phyloP scores from a whole-genome alignment of 2,888 invertebrate genomes.

The Fabriciana adippe region DNA sequence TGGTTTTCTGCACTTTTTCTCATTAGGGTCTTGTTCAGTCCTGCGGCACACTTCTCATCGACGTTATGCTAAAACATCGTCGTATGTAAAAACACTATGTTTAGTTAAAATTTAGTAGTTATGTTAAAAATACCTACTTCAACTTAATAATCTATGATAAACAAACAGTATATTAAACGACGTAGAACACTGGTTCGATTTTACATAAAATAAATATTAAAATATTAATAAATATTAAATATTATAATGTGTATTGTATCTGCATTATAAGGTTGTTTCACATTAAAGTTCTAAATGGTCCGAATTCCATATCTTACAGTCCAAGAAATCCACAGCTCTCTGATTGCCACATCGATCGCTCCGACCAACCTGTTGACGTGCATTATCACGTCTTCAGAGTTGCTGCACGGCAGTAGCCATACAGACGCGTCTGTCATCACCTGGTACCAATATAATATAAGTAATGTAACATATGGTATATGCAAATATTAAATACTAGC shows the following conservation, averaged over 20 bases:
- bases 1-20: slow-evolving; percentile 83
- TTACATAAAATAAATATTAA: too few relatives aligned
- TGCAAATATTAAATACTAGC: not conserved
- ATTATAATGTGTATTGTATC: too few relatives aligned
- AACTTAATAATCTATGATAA: too few relatives aligned
- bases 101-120: too few relatives aligned
- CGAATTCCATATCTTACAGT: slow-evolving; percentile 53
- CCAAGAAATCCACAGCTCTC: slow-evolving; percentile 75
- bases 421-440: slow-evolving; percentile 85
- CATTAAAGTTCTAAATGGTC: too few relatives aligned
- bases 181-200: too few relatives aligned
- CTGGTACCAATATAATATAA: slow-evolving; percentile 53
- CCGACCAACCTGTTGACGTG: slow-evolving; percentile 85
- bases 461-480: too few relatives aligned
- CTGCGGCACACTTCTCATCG: slow-evolving; percentile 82
- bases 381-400: slow-evolving; percentile 86
- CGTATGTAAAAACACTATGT: too few relatives aligned
- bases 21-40: slow-evolving; percentile 88
- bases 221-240: too few relatives aligned
- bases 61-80: slow-evolving; percentile 69
- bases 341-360: slow-evolving; percentile 80
- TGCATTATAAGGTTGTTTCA: too few relatives aligned
- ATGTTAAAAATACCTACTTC: too few relatives aligned
- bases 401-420: slow-evolving; percentile 89
- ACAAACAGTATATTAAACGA: too few relatives aligned